Evolutionary conservation across 2,113 vertebrate species (phyloP), one percentile per base, ranked within the genome.

Genomic region (Apus apus): DNA sequence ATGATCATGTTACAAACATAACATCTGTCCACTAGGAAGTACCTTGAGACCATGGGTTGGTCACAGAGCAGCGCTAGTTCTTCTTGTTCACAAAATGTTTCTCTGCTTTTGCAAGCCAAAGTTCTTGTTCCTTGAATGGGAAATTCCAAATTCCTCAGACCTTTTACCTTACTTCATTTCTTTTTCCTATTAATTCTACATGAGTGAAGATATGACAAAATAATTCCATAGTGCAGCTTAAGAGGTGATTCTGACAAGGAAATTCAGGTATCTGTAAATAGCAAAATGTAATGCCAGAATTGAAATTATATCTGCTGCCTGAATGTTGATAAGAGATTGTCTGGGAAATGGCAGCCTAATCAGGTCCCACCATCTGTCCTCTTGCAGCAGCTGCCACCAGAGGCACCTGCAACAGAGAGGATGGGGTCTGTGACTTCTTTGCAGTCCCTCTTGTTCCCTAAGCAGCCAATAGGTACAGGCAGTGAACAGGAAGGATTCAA

Each of bases 11-110:
- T 72, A 30, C 36, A 66, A 82, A 80, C 46, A 56, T 11, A 57
- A 32, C 8, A n/a, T 62, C 50, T 67, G 15, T 74, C 34, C 32
- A 11, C 9, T 26, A 29, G 13, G 22, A 90, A 60, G 32, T 36
- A 60, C 7, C n/a, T n/a, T 6, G 16, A 88, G 34, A 51, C 13
- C 0, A 0, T 22, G 25, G 9, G 3, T 6, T 78, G 51, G 43
- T 38, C 61, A 87, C 26, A 53, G 23, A 70, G 54, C 34, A 72
- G 40, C 20, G 18, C 29, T 62, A 58, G 11, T 60, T 46, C 32
- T 46, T 71, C 18, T 45, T 71, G 46, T 67, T 51, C 4, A 5
- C 15, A 71, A 38, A 60, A 43, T 1, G 1, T 62, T 68, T 20
- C 29, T 30, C 40, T 50, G 27, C 21, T 29, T 76, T 79, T 27